Base-by-base conservation (phyloP, 2,888 invertebrate species). In the Neuroscelio doddi region DNA sequence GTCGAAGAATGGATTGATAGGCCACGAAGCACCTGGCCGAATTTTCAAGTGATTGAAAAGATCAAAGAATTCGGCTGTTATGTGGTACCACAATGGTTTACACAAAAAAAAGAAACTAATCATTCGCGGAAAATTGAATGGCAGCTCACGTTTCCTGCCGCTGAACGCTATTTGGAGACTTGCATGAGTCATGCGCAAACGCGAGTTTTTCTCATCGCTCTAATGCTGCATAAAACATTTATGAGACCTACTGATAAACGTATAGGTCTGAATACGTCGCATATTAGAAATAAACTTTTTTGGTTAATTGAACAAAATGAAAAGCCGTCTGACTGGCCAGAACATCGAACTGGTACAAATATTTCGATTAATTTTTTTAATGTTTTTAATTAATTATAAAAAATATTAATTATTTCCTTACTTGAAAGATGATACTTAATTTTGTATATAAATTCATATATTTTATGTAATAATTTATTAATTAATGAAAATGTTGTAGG, bases 91-190 rank as follows among this genome's bases (percentile, higher is more conserved):
- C 85, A 90, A 64, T 92, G 92, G 4, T 91, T 89, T 80, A 86
- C 89, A 39, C 88, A 89, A 3, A 91, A 90, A 75, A 67, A 68
- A 10, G 58, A 61, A 0, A 80, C 84, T 12, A 92, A 91, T 79
- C 85, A 87, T 0, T 87, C 89, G 26, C 87, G 89, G 44, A 88
- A 89, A 58, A 84, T 93, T 14, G 93, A 94, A 80, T 95, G 94
- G 94, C 91, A 90, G 81, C 86, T 94, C 1, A 87, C 88, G 32
- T 94, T 93, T 77, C 93, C 93, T 0, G 89, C 90, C 51, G 93
- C 92, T 0, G 93, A 94, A 80, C 87, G 90, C 16, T 92, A 90
- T 77, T 85, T 95, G 67, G 92, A 94, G 79, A 90, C 90, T 10
- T 89, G 89, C 69, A 86, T 94, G 78, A 89, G 90, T 0, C 89